phyloP scores from a whole-genome alignment of 2,888 invertebrate genomes.

The Scaptomyza flava region DNA sequence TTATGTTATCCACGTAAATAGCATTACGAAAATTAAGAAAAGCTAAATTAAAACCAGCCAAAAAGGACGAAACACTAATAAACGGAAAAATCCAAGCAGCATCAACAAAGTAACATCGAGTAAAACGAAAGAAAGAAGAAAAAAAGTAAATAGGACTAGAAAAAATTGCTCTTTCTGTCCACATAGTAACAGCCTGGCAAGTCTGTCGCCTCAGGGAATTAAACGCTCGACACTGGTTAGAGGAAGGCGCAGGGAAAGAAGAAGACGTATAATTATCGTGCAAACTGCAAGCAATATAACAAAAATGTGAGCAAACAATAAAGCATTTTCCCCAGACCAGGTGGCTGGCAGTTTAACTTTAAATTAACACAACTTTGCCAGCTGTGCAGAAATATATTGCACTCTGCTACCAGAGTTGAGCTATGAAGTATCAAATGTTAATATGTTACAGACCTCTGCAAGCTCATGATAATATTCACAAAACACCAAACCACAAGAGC shows the following conservation, averaged over 20 bases:
- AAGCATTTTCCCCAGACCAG: conserved; percentile 26
- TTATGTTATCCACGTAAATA: conserved; percentile 51
- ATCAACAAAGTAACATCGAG: conserved; percentile 14
- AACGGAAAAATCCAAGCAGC: conserved; percentile 20
- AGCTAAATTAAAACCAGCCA: conserved; percentile 41
- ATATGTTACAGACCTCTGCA: no score
- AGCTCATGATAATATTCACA: not conserved
- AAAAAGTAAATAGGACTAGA: conserved; percentile 7
- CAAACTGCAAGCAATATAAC: conserved; percentile 40
- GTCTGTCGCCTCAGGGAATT: conserved; percentile 58
- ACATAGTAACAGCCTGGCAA: conserved; percentile 21
- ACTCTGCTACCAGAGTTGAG: not conserved
- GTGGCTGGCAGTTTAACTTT: conserved; percentile 30
- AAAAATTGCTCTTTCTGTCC: conserved; percentile 8
- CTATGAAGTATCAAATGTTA: not conserved
- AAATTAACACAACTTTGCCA: conserved; percentile 25
- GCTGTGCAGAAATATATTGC: conserved; percentile 4
- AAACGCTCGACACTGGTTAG: conserved; percentile 23
- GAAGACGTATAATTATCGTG: conserved; percentile 45
- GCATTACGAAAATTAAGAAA: conserved; percentile 50
- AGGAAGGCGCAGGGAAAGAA: not conserved
- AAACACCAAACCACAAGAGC: not conserved
- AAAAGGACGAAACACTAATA: conserved; percentile 46
- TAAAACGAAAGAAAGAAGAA: not conserved
- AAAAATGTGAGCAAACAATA: conserved; percentile 32